These are phyloP conservation scores for Phymorhynchus buccinoides DNA, from an alignment of 1,140 invertebrate species.

Conservation along the genomic window DNA sequence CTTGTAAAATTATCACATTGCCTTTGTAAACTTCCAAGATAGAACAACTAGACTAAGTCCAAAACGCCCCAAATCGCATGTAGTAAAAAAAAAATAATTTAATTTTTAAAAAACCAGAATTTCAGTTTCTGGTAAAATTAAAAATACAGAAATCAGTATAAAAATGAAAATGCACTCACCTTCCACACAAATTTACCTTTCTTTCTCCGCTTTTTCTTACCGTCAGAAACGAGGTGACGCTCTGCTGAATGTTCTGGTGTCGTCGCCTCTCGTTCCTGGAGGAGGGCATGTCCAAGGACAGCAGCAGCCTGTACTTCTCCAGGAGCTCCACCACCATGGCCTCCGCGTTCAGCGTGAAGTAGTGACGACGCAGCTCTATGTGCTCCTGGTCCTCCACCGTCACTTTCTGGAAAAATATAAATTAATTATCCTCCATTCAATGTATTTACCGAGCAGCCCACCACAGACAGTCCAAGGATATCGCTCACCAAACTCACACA, in stretches of 20 bases:
- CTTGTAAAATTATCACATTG: too few relatives aligned
- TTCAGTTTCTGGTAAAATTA: too few relatives aligned
- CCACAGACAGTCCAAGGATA: too few relatives aligned
- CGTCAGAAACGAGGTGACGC: slow-evolving; percentile 49
- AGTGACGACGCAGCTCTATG: slow-evolving; percentile 51
- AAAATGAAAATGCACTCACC: not conserved
- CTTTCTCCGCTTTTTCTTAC: too few relatives aligned
- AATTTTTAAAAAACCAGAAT: not conserved
- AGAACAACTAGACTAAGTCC: too few relatives aligned
- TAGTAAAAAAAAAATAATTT: not conserved
- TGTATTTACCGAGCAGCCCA: too few relatives aligned
- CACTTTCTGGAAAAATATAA: too few relatives aligned
- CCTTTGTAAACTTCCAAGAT: too few relatives aligned
- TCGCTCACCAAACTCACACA: too few relatives aligned
- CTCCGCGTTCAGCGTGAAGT: slow-evolving; percentile 55
- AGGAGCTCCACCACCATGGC: slow-evolving; percentile 61
- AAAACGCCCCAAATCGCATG: not conserved
- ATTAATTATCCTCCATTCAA: too few relatives aligned
- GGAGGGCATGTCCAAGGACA: slow-evolving; percentile 43
- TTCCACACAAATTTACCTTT: not conserved
- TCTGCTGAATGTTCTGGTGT: slow-evolving; percentile 40
- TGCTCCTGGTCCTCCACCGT: slow-evolving; percentile 44
- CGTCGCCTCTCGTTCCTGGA: slow-evolving; percentile 35
- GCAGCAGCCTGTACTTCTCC: slow-evolving; percentile 59
- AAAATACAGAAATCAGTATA: too few relatives aligned